Evolutionary conservation across 2,797 vertebrate genomes (phyloP).

Genomic region (Phalanger gymnotis): DNA sequence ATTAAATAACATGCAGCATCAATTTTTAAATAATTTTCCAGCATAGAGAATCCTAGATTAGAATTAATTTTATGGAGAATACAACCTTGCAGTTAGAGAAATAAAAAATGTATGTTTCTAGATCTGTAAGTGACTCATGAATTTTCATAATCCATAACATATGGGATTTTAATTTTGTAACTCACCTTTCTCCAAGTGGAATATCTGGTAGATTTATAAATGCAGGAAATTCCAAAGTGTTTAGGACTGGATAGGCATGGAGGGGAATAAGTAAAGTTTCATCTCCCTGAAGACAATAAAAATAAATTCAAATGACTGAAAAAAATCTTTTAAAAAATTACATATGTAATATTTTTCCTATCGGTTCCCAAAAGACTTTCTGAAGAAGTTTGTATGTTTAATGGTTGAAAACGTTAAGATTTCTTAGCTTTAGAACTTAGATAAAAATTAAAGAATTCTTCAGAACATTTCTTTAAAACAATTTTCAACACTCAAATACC

Average conservation of each 20-base stretch:
- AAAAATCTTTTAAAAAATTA: neutral
- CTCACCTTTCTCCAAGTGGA: slow-evolving; percentile 91
- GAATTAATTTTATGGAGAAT: slow-evolving; percentile 19
- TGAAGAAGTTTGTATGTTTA: slow-evolving; percentile 27
- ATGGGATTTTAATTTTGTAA: slow-evolving; percentile 47
- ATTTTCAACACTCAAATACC: neutral
- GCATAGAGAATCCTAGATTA: neutral
- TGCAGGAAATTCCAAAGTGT: slow-evolving; percentile 91
- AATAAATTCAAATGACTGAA: slow-evolving; percentile 22
- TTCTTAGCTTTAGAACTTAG: slow-evolving; percentile 43
- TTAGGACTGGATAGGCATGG: slow-evolving; percentile 92
- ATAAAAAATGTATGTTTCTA: slow-evolving; percentile 8
- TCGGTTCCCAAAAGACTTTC: slow-evolving; percentile 27
- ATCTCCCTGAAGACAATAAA: slow-evolving; percentile 83
- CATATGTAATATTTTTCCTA: slow-evolving; percentile 38
- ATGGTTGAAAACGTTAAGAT: slow-evolving; percentile 25
- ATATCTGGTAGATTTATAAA: slow-evolving; percentile 89
- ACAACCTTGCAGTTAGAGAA: slow-evolving; percentile 10
- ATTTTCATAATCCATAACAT: neutral
- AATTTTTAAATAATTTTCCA: neutral
- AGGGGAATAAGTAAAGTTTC: slow-evolving; percentile 92
- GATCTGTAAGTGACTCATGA: slow-evolving; percentile 27
- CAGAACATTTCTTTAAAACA: slow-evolving; percentile 3
- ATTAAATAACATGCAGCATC: neutral
- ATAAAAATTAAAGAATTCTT: neutral